These are phyloP conservation scores for Steinernema feltiae DNA, from an alignment of 1,140 invertebrate genomes.

Conservation along the genomic window DNA sequence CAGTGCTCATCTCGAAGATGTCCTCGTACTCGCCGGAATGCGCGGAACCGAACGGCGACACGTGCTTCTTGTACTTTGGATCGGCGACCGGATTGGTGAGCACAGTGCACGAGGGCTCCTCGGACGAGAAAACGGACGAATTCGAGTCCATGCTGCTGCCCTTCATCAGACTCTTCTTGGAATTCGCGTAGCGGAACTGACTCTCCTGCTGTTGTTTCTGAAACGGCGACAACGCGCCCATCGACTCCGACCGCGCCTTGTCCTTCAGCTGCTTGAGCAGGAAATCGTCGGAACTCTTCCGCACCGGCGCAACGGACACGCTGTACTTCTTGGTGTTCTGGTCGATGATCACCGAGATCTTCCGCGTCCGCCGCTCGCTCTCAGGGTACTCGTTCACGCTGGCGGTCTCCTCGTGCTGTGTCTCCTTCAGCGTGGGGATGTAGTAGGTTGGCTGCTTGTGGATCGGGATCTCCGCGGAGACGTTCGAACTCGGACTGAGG, in stretches of 20 bases:
- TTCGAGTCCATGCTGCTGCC: not conserved
- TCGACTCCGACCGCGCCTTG: not conserved
- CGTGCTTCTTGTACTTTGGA: not conserved
- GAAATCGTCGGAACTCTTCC: not conserved
- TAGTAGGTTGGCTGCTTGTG: constrained; percentile 32
- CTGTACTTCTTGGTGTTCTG: constrained; percentile 43
- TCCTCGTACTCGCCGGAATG: not conserved
- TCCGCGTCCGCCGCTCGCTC: constrained; percentile 35
- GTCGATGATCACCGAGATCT: constrained; percentile 52
- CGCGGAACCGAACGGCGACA: not conserved
- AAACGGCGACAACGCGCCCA: not conserved
- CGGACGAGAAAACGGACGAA: not conserved
- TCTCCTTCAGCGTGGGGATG: constrained; percentile 50
- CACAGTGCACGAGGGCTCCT: not conserved
- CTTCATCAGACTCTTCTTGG: not conserved
- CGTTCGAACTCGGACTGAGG: constrained; percentile 34
- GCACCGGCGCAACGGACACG: constrained; percentile 17
- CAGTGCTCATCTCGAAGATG: not conserved
- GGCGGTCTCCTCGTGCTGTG: constrained; percentile 39
- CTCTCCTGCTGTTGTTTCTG: not conserved
- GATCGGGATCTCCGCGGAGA: constrained; percentile 7
- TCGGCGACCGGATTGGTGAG: not conserved
- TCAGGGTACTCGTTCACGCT: constrained; percentile 43
- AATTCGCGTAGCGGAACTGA: not conserved
- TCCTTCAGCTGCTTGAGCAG: not conserved